phyloP scores from a whole-genome alignment of 2,888 invertebrate genomes.

The Thyatira batis region DNA sequence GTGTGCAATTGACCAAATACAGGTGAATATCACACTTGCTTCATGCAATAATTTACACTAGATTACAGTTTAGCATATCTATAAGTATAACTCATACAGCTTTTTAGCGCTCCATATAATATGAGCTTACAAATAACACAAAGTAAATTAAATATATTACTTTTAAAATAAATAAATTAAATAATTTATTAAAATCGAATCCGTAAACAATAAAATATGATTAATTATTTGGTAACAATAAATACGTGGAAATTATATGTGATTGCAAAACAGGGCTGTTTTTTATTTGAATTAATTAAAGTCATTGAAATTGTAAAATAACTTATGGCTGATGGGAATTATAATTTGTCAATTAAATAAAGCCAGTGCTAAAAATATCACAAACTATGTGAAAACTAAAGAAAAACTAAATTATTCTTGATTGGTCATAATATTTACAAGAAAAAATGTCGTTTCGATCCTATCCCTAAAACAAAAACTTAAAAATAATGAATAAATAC shows the following conservation, averaged over 20 bases:
- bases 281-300: background rate
- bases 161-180: background rate
- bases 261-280: constrained; percentile 13
- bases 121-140: background rate
- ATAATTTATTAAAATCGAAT: background rate
- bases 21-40: too few species aligned
- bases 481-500: constrained; percentile 1
- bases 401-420: too few species aligned
- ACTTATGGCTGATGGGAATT: background rate
- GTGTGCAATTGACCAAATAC: too few species aligned
- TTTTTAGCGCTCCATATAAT: too few species aligned
- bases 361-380: background rate
- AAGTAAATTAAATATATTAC: background rate
- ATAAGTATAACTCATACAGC: too few species aligned
- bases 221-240: constrained; percentile 68
- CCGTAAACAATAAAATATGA: constrained; percentile 5
- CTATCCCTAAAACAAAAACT: background rate
- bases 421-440: background rate
- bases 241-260: constrained; percentile 35
- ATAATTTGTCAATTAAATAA: background rate
- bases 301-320: background rate
- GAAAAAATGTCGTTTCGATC: background rate
- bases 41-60: too few species aligned
- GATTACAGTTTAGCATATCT: too few species aligned
- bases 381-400: background rate